Percentiles rank a stretch among this genome's conserved stretches.
These are phyloP conservation scores for Megathymus violae DNA, from an alignment of 1,140 invertebrate genomes.

Conservation along the genomic window DNA sequence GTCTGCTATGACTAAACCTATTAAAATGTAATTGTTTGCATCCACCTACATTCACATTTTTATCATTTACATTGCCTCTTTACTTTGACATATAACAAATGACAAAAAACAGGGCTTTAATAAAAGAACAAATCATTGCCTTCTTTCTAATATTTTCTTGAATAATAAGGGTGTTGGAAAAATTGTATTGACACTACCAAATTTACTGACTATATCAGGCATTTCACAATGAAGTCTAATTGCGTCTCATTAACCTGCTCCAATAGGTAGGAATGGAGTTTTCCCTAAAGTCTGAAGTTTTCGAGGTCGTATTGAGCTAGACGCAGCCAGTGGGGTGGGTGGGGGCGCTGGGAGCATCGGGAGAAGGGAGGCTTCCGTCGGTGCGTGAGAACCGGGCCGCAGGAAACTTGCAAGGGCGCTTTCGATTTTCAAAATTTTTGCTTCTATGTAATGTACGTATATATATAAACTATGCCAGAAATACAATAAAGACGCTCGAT, in stretches of 20 bases:
- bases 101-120: too few species aligned
- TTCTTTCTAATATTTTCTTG: too few species aligned
- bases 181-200: slow-evolving; percentile 5
- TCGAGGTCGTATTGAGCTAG: slow-evolving; percentile 61
- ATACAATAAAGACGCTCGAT: too few species aligned
- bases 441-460: background rate
- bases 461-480: too few species aligned
- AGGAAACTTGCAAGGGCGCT: slow-evolving; percentile 56
- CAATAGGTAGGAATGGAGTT: slow-evolving; percentile 42
- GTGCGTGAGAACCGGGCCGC: slow-evolving; percentile 40
- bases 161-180: slow-evolving; percentile 8
- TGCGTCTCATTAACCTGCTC: slow-evolving; percentile 51
- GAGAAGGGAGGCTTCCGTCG: slow-evolving; percentile 6
- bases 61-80: too few species aligned
- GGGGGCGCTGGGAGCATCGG: slow-evolving; percentile 33
- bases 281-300: slow-evolving; percentile 56
- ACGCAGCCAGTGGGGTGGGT: slow-evolving; percentile 40
- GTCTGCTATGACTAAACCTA: too few species aligned
- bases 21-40: too few species aligned
- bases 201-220: slow-evolving; percentile 39
- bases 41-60: too few species aligned
- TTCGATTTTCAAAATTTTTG: slow-evolving; percentile 41
- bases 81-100: too few species aligned
- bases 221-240: slow-evolving; percentile 52
- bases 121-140: too few species aligned